These are phyloP conservation scores for Calliphora vicina DNA, from an alignment of 1,140 invertebrate species.

Conservation along the genomic window DNA sequence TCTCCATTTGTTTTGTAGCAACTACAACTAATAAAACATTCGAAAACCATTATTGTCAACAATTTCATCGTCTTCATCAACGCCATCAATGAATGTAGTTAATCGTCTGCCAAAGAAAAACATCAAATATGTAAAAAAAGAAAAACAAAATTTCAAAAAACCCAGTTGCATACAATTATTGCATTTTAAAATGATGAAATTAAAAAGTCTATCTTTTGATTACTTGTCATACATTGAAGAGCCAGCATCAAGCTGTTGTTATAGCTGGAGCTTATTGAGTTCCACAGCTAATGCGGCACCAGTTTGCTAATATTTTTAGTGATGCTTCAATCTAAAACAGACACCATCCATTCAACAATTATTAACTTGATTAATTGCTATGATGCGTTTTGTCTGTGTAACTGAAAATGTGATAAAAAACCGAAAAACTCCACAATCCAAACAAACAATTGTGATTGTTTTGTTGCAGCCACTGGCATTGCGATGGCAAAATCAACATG, in stretches of 20 bases:
- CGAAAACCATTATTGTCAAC: not conserved
- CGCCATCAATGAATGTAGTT: too few relatives aligned
- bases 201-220: not conserved
- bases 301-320: not conserved
- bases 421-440: not conserved
- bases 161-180: not conserved
- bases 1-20: not conserved
- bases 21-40: not conserved
- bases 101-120: not conserved
- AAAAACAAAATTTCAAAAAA: not conserved
- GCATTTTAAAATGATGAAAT: conserved; percentile 7
- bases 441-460: not conserved
- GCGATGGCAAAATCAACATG: not conserved
- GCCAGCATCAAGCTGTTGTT: too few relatives aligned
- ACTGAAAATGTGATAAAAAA: not conserved
- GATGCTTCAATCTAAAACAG: not conserved
- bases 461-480: not conserved
- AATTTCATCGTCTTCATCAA: not conserved
- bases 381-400: not conserved
- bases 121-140: too few relatives aligned
- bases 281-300: not conserved
- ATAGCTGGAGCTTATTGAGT: not conserved
- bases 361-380: not conserved
- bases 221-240: not conserved
- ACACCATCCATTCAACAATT: not conserved